Evolutionary conservation across 2,888 invertebrate genomes (phyloP).

Genomic region (Oxycera nigricornis): DNA sequence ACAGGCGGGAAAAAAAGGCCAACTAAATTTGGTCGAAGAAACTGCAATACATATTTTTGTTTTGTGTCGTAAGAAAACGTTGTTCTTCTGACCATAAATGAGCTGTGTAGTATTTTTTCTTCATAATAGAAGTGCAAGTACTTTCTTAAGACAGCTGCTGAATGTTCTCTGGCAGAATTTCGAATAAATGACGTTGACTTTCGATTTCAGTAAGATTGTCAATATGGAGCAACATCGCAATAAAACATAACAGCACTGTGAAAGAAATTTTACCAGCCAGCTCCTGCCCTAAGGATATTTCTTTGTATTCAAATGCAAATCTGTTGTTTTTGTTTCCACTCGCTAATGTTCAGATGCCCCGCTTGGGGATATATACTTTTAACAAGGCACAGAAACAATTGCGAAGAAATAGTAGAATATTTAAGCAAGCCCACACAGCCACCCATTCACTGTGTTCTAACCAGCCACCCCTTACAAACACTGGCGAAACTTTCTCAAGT

Average conservation of each 20-base stretch:
- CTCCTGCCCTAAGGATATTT: conserved; percentile 24
- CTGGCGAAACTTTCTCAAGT: background rate
- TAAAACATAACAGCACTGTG: conserved; percentile 6
- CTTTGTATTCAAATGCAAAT: conserved; percentile 39
- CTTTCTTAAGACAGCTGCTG: no score
- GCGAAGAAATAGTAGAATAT: conserved; percentile 29
- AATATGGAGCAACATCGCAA: background rate
- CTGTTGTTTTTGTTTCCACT: conserved; percentile 28
- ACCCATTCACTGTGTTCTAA: background rate
- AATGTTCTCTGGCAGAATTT: no score
- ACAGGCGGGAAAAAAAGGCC: background rate
- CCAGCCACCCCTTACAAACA: background rate
- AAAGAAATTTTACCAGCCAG: background rate
- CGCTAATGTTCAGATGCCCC: background rate
- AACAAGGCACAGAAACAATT: conserved; percentile 21
- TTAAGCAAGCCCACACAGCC: background rate
- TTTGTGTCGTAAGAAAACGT: background rate
- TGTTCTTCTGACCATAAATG: no score
- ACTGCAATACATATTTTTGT: no score
- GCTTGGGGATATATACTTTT: conserved; percentile 16
- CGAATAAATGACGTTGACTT: background rate
- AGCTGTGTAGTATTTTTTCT: background rate
- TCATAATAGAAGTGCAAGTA: background rate
- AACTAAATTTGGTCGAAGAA: no score
- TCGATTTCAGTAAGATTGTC: background rate